Conservation (phyloP, 2,888 invertebrate species). For the Troilus luridus region DNA sequence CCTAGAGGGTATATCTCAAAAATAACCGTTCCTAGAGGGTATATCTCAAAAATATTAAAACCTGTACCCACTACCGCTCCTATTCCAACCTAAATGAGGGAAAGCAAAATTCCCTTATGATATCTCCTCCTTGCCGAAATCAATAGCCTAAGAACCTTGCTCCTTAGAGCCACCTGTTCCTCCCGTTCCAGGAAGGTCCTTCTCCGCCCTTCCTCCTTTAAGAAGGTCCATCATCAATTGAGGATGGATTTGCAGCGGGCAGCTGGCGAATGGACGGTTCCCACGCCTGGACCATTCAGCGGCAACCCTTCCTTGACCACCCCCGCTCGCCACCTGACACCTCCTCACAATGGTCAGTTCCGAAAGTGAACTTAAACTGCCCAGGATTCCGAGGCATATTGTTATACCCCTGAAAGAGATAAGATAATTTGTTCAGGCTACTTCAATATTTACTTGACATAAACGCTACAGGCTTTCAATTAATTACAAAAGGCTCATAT, state of each 20-base stretch:
- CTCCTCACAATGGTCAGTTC: background rate
- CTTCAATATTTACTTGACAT: too few species aligned
- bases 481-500: too few species aligned
- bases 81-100: background rate
- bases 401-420: too few species aligned
- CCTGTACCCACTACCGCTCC: too few species aligned
- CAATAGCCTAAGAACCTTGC: too few species aligned
- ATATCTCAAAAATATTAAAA: too few species aligned
- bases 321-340: conserved; percentile 30
- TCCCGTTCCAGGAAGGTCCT: background rate
- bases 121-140: too few species aligned
- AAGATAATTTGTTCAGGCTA: too few species aligned
- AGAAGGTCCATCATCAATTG: background rate
- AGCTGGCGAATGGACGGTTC: background rate
- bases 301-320: conserved; percentile 22
- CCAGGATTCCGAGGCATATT: background rate
- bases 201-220: background rate
- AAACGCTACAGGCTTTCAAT: too few species aligned
- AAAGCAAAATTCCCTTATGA: background rate
- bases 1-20: too few species aligned
- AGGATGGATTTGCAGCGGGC: conserved; percentile 8
- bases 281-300: background rate
- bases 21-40: too few species aligned
- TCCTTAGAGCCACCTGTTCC: background rate
- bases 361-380: background rate